These are phyloP conservation scores for Hydropsyche tenuis DNA, from an alignment of 1,140 invertebrate genomes.

Conservation along the genomic window DNA sequence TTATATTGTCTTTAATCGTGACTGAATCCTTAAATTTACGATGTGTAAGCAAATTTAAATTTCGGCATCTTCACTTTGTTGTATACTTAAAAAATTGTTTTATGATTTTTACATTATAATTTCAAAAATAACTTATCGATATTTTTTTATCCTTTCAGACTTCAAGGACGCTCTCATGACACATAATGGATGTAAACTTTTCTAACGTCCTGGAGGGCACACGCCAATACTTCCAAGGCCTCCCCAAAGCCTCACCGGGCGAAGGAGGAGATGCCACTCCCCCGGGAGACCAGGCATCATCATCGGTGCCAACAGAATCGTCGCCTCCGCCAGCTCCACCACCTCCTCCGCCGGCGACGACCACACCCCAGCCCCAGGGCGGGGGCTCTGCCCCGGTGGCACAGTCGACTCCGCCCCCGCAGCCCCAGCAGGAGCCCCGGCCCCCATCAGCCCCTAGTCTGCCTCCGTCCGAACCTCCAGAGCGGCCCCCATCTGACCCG, in stretches of 20 bases:
- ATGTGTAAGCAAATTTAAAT: no score
- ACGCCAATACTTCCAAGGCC: slow-evolving; percentile 79
- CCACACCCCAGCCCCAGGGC: slow-evolving; percentile 32
- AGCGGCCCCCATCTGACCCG: slow-evolving; percentile 31
- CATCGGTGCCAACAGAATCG: neutral
- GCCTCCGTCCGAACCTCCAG: slow-evolving; percentile 41
- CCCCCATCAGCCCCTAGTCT: slow-evolving; percentile 54
- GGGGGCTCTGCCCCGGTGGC: neutral
- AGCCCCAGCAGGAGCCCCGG: slow-evolving; percentile 56
- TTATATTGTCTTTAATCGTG: no score
- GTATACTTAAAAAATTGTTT: neutral
- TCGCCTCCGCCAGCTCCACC: neutral
- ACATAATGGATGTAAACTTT: slow-evolving; percentile 77
- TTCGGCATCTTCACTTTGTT: no score
- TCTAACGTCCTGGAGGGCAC: slow-evolving; percentile 80
- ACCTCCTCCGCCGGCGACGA: neutral
- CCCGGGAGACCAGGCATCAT: neutral
- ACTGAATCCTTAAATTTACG: no score
- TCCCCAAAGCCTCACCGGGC: slow-evolving; percentile 64
- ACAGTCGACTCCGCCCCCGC: slow-evolving; percentile 54
- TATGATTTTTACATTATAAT: neutral
- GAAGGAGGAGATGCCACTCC: neutral
- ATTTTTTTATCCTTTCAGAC: slow-evolving; percentile 40
- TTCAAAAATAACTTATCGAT: neutral
- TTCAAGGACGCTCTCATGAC: slow-evolving; percentile 52